Evolutionary conservation across 2,797 vertebrate species (phyloP).

Genomic region (Dermochelys coriacea): DNA sequence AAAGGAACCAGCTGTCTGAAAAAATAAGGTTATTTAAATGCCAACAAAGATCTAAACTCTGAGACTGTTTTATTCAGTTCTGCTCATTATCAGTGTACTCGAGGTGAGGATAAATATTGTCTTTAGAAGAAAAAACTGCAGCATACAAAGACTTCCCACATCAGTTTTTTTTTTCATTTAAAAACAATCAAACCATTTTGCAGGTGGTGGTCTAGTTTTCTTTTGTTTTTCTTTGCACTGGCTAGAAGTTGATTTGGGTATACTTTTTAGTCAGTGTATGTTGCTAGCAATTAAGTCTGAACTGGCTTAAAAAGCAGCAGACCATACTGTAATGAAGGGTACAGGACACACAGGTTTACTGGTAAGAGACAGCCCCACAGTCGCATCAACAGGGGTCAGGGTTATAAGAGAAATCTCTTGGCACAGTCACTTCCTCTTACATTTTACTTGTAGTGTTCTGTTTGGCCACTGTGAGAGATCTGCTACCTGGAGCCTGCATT

Average conservation of each 20-base stretch:
- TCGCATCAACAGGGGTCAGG: background rate
- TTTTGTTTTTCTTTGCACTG: constrained; percentile 46
- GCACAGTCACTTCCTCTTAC: background rate
- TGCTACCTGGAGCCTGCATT: background rate
- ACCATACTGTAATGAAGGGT: background rate
- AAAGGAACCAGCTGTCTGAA: constrained; percentile 43
- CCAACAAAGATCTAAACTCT: constrained; percentile 22
- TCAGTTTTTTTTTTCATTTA: constrained; percentile 35
- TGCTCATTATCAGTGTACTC: constrained; percentile 9
- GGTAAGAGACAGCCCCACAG: background rate
- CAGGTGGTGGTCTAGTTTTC: constrained; percentile 32
- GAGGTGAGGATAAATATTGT: constrained; percentile 1
- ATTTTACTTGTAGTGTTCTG: background rate
- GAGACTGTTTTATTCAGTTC: constrained; percentile 39
- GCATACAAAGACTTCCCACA: background rate
- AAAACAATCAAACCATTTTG: background rate
- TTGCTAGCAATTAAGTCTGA: constrained; percentile 1
- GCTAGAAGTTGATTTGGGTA: constrained; percentile 23
- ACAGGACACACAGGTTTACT: background rate
- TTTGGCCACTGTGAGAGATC: background rate
- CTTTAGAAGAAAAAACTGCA: constrained; percentile 8
- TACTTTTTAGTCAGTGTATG: background rate
- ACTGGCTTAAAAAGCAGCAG: constrained; percentile 27
- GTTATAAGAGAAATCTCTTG: background rate
- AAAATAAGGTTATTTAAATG: constrained; percentile 53